A percentile compares a stretch with the other conserved stretches of the same genome.
phyloP scores from a whole-genome alignment of 2,113 vertebrate genomes.

The Oxyura jamaicensis region DNA sequence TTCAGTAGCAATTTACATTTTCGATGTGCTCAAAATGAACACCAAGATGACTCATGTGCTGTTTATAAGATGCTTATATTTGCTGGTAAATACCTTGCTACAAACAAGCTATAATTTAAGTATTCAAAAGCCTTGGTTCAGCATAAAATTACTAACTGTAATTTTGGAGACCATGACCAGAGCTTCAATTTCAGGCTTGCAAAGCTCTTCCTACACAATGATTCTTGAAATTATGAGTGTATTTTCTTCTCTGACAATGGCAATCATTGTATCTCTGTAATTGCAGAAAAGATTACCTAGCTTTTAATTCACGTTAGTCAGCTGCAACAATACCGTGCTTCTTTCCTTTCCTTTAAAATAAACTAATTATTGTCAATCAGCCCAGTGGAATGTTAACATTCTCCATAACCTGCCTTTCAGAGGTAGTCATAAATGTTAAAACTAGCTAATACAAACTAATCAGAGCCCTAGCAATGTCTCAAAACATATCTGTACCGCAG shows the following conservation, averaged over 20 bases:
- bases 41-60: slow-evolving; percentile 53
- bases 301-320: slow-evolving; percentile 57
- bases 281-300: slow-evolving; percentile 52
- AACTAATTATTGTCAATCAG: slow-evolving; percentile 64
- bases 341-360: slow-evolving; percentile 53
- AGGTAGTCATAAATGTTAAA: slow-evolving; percentile 42
- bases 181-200: slow-evolving; percentile 60
- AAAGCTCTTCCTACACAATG: slow-evolving; percentile 55
- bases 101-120: slow-evolving; percentile 69
- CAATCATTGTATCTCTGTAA: slow-evolving; percentile 60
- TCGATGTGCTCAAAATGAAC: slow-evolving; percentile 24
- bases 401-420: slow-evolving; percentile 53
- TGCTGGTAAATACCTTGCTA: slow-evolving; percentile 58
- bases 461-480: slow-evolving; percentile 19
- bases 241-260: slow-evolving; percentile 49
- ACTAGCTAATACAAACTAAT: slow-evolving; percentile 59
- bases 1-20: slow-evolving; percentile 35
- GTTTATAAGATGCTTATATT: slow-evolving; percentile 55
- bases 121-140: slow-evolving; percentile 60
- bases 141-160: slow-evolving; percentile 53
- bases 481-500: slow-evolving; percentile 52
- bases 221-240: slow-evolving; percentile 42
- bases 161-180: slow-evolving; percentile 50
- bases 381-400: slow-evolving; percentile 41
- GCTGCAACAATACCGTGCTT: slow-evolving; percentile 39